Evolutionary conservation across 2,888 invertebrate species (phyloP).

Genomic region (Thumatha senex): DNA sequence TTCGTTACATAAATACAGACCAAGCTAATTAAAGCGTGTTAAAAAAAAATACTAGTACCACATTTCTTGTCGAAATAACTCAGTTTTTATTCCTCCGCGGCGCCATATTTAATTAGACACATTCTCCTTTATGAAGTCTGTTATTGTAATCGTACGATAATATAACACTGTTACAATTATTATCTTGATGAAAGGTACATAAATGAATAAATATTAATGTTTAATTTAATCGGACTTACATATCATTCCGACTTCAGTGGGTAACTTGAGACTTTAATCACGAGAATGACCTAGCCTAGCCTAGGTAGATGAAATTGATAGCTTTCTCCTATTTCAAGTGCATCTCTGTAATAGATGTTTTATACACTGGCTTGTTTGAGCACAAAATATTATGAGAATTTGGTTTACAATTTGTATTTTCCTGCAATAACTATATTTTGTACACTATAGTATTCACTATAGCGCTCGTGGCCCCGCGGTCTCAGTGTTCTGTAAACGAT

Average conservation of each 20-base stretch:
- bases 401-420: no score
- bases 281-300: not conserved
- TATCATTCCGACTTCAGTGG: not conserved
- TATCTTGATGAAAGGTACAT: not conserved
- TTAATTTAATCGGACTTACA: not conserved
- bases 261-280: not conserved
- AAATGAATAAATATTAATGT: not conserved
- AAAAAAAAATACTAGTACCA: no score
- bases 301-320: not conserved
- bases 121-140: slow-evolving; percentile 8
- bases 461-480: no score
- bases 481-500: no score
- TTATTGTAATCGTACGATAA: slow-evolving; percentile 13
- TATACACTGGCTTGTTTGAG: no score
- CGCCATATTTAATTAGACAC: no score
- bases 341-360: not conserved
- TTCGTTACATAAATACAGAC: no score
- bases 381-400: not conserved
- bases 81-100: no score
- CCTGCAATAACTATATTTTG: no score
- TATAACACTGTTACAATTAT: slow-evolving; percentile 7
- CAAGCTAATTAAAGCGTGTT: no score
- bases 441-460: no score
- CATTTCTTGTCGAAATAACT: no score
- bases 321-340: not conserved